Conservation (phyloP, 1,140 invertebrate genomes). For the Calephelis nemesis region DNA sequence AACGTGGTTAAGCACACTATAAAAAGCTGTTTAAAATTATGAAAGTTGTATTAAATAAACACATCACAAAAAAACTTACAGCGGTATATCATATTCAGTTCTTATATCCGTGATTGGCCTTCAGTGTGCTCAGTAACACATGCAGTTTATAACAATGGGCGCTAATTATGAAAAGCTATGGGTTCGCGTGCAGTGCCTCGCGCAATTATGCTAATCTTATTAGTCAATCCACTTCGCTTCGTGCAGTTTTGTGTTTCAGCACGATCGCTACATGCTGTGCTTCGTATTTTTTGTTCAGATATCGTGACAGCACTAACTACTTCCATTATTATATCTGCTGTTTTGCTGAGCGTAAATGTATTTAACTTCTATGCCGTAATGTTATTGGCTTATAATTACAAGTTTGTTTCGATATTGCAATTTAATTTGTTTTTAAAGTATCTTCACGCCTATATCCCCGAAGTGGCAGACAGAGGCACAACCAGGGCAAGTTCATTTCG, state of each 20-base stretch:
- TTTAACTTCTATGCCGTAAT: neutral
- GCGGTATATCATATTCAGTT: too few relatives aligned
- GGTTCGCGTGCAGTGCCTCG: slow-evolving; percentile 52
- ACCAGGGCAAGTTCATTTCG: too few relatives aligned
- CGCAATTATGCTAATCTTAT: slow-evolving; percentile 73
- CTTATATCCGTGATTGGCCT: neutral
- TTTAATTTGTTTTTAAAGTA: too few relatives aligned
- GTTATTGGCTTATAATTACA: too few relatives aligned
- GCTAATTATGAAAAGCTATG: slow-evolving; percentile 67
- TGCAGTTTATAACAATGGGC: slow-evolving; percentile 40
- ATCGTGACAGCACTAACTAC: slow-evolving; percentile 25
- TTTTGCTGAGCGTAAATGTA: neutral
- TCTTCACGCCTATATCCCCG: too few relatives aligned
- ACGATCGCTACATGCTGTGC: slow-evolving; percentile 19
- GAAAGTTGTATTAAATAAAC: too few relatives aligned
- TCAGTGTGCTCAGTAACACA: slow-evolving; percentile 20
- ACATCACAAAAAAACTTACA: too few relatives aligned
- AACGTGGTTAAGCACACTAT: too few relatives aligned
- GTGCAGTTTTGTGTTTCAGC: slow-evolving; percentile 51
- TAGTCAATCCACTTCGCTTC: slow-evolving; percentile 62
- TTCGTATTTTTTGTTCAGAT: slow-evolving; percentile 26
- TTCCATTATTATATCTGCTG: neutral
- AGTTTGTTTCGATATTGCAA: too few relatives aligned
- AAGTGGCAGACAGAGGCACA: too few relatives aligned
- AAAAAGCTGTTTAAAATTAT: too few relatives aligned